Evolutionary conservation across 2,888 invertebrate species (phyloP).

Genomic region (Sympetrum striolatum): DNA sequence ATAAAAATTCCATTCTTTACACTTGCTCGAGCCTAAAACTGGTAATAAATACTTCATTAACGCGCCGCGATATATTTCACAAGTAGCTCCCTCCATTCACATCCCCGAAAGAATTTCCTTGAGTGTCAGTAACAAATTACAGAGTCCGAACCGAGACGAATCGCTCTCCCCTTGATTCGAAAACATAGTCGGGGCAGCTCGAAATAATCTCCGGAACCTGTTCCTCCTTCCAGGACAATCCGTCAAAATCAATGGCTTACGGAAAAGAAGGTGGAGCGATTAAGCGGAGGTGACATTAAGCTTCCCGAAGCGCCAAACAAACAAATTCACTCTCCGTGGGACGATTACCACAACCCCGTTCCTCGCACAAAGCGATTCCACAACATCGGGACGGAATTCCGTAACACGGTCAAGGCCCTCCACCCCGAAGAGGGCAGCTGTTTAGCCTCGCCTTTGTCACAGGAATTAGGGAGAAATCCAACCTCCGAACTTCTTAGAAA

Average conservation of each 20-base stretch:
- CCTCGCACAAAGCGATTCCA: background rate
- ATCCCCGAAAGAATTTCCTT: too few relatives aligned
- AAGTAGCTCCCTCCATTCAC: too few relatives aligned
- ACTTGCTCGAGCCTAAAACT: too few relatives aligned
- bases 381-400: background rate
- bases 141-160: too few relatives aligned
- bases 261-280: background rate
- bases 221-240: background rate
- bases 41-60: too few relatives aligned
- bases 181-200: background rate
- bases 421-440: slow-evolving; percentile 12
- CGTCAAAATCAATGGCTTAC: background rate
- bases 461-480: background rate
- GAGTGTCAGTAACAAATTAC: too few relatives aligned
- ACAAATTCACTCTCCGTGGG: background rate
- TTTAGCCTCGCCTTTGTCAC: slow-evolving; percentile 39
- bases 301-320: background rate
- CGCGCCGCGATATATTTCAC: too few relatives aligned
- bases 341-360: background rate
- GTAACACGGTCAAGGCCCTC: slow-evolving; percentile 34
- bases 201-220: background rate
- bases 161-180: too few relatives aligned
- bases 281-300: background rate
- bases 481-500: background rate
- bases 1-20: too few relatives aligned